These are phyloP conservation scores for Drosophila stalkeri DNA, from an alignment of 2,888 invertebrate species.

Conservation along the genomic window DNA sequence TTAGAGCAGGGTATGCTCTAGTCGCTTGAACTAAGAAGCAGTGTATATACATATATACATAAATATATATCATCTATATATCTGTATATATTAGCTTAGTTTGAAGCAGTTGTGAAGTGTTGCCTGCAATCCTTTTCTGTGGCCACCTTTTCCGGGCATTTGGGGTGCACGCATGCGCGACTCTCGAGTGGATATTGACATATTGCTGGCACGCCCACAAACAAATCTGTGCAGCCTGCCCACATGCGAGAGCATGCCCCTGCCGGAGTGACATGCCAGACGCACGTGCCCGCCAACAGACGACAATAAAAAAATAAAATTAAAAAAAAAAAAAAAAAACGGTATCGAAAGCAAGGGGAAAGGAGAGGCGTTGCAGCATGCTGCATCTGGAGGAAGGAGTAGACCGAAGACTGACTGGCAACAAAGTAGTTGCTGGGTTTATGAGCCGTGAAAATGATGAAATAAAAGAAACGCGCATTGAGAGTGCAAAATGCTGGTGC, in stretches of 20 bases:
- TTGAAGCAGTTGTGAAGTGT: constrained; percentile 9
- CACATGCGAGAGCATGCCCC: not conserved
- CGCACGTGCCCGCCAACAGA: constrained; percentile 52
- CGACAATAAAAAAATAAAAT: constrained; percentile 13
- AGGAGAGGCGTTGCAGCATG: not conserved
- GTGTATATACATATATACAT: too few species aligned
- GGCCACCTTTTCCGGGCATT: constrained; percentile 40
- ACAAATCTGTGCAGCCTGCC: constrained; percentile 64
- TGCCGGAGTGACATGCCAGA: constrained; percentile 19
- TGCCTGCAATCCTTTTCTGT: constrained; percentile 47
- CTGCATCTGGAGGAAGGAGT: not conserved
- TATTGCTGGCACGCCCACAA: constrained; percentile 77
- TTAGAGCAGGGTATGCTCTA: constrained; percentile 1
- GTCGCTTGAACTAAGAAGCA: not conserved
- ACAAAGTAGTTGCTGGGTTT: constrained; percentile 72
- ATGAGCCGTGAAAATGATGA: constrained; percentile 72
- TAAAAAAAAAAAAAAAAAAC: not conserved
- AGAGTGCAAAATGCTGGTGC: constrained; percentile 25
- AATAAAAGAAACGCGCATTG: constrained; percentile 29
- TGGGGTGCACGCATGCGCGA: constrained; percentile 61
- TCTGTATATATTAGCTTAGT: not conserved
- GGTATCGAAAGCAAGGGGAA: not conserved
- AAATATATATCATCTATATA: not conserved
- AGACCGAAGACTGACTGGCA: constrained; percentile 42
- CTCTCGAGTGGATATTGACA: constrained; percentile 77